These are phyloP conservation scores for Nebria ingens DNA, from an alignment of 1,140 invertebrate species.

Conservation along the genomic window DNA sequence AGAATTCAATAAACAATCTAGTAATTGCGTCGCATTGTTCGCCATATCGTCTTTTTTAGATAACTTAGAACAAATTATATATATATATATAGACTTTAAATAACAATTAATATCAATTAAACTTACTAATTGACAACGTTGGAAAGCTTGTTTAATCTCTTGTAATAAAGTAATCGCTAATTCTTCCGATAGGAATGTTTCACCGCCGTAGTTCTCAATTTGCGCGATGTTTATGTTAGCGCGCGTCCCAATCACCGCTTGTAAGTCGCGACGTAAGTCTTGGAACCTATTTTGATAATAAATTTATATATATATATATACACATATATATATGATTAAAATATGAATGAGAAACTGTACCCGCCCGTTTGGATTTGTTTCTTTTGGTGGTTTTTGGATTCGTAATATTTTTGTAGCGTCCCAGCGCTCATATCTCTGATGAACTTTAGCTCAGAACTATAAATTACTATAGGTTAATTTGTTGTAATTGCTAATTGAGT, in stretches of 20 bases:
- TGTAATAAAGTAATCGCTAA: slow-evolving; percentile 88
- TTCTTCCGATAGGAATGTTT: slow-evolving; percentile 95
- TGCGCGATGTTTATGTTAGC: slow-evolving; percentile 89
- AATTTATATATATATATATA: slow-evolving; percentile 8
- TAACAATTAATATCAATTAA: slow-evolving; percentile 15
- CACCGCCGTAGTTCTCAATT: slow-evolving; percentile 91
- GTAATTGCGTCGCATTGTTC: slow-evolving; percentile 69
- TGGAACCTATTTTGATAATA: slow-evolving; percentile 55
- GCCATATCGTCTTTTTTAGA: slow-evolving; percentile 72
- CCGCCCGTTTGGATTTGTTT: slow-evolving; percentile 59
- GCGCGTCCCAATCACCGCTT: slow-evolving; percentile 82
- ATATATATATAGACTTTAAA: slow-evolving; percentile 7
- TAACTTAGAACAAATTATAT: slow-evolving; percentile 42
- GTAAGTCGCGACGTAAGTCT: slow-evolving; percentile 83
- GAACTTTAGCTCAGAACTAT: slow-evolving; percentile 62
- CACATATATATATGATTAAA: neutral
- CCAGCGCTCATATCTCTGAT: slow-evolving; percentile 61
- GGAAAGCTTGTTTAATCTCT: slow-evolving; percentile 83
- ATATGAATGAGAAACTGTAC: slow-evolving; percentile 25
- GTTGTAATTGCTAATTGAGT: slow-evolving; percentile 35
- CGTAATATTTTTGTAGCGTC: slow-evolving; percentile 80
- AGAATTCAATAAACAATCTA: slow-evolving; percentile 79
- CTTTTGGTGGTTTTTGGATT: slow-evolving; percentile 90
- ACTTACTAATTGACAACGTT: slow-evolving; percentile 69
- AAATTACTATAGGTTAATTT: slow-evolving; percentile 41